These are phyloP conservation scores for Panopea generosa DNA, from an alignment of 2,888 invertebrate species.

Conservation along the genomic window DNA sequence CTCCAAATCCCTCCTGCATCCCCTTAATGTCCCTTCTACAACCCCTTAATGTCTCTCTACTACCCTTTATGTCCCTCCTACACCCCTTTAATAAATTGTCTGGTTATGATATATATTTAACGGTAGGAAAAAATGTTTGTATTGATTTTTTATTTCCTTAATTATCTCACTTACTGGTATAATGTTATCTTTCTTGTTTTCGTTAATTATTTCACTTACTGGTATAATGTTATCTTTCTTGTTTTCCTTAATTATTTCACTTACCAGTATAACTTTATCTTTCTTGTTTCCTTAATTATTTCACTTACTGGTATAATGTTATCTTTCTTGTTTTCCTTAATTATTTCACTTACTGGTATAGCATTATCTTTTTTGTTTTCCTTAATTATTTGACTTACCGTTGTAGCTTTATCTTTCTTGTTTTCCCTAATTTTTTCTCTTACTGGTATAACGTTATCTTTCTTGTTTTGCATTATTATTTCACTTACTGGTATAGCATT, in stretches of 20 bases:
- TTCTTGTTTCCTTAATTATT: constrained; percentile 80
- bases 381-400: no score
- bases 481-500: constrained; percentile 80
- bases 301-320: constrained; percentile 80
- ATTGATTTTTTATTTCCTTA: constrained; percentile 81
- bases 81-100: no score
- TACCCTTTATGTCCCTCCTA: no score
- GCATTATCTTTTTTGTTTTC: constrained; percentile 81
- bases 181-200: constrained; percentile 80
- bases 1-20: no score
- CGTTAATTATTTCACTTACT: no score
- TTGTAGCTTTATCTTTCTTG: constrained; percentile 78
- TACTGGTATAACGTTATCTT: constrained; percentile 80
- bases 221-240: constrained; percentile 80
- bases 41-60: no score
- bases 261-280: constrained; percentile 80
- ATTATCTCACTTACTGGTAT: constrained; percentile 81
- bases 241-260: constrained; percentile 77
- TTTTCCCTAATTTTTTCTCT: no score
- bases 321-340: constrained; percentile 81
- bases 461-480: constrained; percentile 81
- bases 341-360: constrained; percentile 81
- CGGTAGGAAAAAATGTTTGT: no score
- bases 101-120: no score
- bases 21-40: no score